phyloP scores from a whole-genome alignment of 2,888 invertebrate species.

The Sphaeridia pumilis region DNA sequence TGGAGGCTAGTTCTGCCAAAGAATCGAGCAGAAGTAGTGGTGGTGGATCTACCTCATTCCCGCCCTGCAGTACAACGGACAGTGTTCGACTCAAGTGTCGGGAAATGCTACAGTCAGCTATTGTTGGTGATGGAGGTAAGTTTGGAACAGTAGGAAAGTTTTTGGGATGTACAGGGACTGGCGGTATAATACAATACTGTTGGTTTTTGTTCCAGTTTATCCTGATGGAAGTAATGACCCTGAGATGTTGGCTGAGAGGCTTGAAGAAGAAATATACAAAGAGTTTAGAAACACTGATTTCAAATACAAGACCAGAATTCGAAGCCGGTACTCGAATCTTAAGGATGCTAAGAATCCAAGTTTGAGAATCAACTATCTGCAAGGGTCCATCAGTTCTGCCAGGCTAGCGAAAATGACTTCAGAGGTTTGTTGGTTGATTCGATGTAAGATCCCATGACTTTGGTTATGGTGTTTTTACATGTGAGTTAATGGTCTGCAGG shows the following conservation, averaged over 20 bases:
- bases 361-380: slow-evolving; percentile 78
- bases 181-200: neutral
- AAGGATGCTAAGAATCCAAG: slow-evolving; percentile 93
- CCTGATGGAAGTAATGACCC: slow-evolving; percentile 66
- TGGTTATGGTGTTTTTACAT: too few species aligned
- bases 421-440: slow-evolving; percentile 50
- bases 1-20: slow-evolving; percentile 2
- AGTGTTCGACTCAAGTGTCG: slow-evolving; percentile 82
- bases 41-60: slow-evolving; percentile 23
- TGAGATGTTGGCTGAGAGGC: slow-evolving; percentile 76
- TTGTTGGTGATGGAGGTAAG: slow-evolving; percentile 55
- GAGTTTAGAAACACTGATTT: slow-evolving; percentile 91
- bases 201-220: slow-evolving; percentile 19
- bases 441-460: too few species aligned
- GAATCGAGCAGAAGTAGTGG: slow-evolving; percentile 2
- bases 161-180: too few species aligned
- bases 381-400: slow-evolving; percentile 69
- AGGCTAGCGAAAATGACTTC: slow-evolving; percentile 89
- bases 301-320: slow-evolving; percentile 89
- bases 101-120: slow-evolving; percentile 69
- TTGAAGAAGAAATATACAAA: slow-evolving; percentile 80
- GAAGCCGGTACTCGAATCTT: slow-evolving; percentile 93
- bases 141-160: too few species aligned
- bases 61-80: slow-evolving; percentile 40
- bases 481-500: too few species aligned